A percentile compares a stretch with the other conserved stretches of the same genome.
phyloP scores from a whole-genome alignment of 2,888 invertebrate genomes.

The Catotricha subobsoleta region DNA sequence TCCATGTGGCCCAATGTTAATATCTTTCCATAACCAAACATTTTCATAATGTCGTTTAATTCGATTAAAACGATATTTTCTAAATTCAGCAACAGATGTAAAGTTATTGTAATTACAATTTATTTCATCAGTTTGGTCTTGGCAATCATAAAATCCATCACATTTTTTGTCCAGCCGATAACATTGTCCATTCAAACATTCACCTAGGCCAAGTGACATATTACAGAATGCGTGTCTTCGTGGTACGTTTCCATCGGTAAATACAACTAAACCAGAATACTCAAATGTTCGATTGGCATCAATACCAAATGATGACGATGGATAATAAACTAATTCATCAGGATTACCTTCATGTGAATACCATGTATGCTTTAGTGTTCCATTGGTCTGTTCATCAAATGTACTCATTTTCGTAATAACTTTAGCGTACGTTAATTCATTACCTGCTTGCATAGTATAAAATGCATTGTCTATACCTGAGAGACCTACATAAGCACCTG shows the following conservation, averaged over 20 bases:
- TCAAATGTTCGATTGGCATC: constrained; percentile 90
- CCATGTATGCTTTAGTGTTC: constrained; percentile 69
- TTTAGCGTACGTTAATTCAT: constrained; percentile 73
- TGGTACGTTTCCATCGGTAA: constrained; percentile 71
- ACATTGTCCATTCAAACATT: constrained; percentile 70
- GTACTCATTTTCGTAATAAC: constrained; percentile 72
- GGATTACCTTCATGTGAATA: constrained; percentile 70
- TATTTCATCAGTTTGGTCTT: constrained; percentile 71
- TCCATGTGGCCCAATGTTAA: constrained; percentile 83
- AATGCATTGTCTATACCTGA: constrained; percentile 79
- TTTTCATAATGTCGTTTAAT: constrained; percentile 84
- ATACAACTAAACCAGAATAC: constrained; percentile 73
- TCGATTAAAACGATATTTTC: constrained; percentile 67
- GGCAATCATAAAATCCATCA: constrained; percentile 60
- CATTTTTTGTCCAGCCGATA: constrained; percentile 58
- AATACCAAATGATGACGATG: constrained; percentile 77
- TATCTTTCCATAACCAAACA: constrained; percentile 89
- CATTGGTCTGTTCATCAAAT: constrained; percentile 72
- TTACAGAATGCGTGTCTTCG: constrained; percentile 53
- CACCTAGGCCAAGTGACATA: constrained; percentile 47
- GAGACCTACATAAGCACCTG: constrained; percentile 84
- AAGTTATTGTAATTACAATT: constrained; percentile 48
- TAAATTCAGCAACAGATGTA: constrained; percentile 52
- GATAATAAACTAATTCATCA: constrained; percentile 69
- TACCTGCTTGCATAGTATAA: constrained; percentile 84